A percentile compares a stretch with the other conserved stretches of the same genome.
Evolutionary conservation across 2,113 vertebrate genomes (phyloP).

Genomic region (Tachycineta bicolor): DNA sequence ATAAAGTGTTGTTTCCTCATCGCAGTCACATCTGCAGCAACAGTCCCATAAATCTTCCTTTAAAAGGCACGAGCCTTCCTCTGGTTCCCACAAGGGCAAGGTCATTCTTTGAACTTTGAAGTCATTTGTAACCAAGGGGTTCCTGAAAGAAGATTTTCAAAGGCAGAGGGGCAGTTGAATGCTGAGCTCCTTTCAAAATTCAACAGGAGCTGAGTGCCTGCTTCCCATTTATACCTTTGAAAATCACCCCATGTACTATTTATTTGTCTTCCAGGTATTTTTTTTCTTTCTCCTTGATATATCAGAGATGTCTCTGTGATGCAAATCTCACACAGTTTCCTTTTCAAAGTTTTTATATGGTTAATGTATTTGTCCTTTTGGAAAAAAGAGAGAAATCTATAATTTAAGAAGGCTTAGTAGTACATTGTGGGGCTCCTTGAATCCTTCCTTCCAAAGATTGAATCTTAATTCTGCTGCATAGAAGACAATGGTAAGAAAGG

Average conservation of each 20-base stretch:
- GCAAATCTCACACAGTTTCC: background rate
- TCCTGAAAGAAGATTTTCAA: slow-evolving; percentile 42
- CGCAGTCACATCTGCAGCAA: slow-evolving; percentile 57
- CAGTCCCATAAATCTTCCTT: slow-evolving; percentile 57
- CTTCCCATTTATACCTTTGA: slow-evolving; percentile 50
- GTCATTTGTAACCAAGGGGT: slow-evolving; percentile 60
- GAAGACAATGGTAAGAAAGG: background rate
- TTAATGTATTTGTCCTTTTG: background rate
- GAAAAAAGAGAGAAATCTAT: background rate
- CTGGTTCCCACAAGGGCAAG: slow-evolving; percentile 66
- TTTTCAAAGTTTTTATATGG: background rate
- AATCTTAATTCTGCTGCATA: background rate
- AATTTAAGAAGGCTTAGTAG: background rate
- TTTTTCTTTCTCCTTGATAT: background rate
- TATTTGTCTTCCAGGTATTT: background rate
- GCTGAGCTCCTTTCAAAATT: slow-evolving; percentile 28
- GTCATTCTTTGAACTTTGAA: slow-evolving; percentile 65
- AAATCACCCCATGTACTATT: slow-evolving; percentile 22
- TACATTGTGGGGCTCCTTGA: background rate
- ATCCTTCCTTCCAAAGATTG: background rate
- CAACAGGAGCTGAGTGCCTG: background rate
- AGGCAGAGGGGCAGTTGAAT: slow-evolving; percentile 35
- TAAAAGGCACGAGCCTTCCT: slow-evolving; percentile 67
- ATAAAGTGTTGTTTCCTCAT: slow-evolving; percentile 51
- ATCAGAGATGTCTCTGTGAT: background rate